phyloP scores from a whole-genome alignment of 2,797 vertebrate genomes.

The Phataginus tetradactyla region DNA sequence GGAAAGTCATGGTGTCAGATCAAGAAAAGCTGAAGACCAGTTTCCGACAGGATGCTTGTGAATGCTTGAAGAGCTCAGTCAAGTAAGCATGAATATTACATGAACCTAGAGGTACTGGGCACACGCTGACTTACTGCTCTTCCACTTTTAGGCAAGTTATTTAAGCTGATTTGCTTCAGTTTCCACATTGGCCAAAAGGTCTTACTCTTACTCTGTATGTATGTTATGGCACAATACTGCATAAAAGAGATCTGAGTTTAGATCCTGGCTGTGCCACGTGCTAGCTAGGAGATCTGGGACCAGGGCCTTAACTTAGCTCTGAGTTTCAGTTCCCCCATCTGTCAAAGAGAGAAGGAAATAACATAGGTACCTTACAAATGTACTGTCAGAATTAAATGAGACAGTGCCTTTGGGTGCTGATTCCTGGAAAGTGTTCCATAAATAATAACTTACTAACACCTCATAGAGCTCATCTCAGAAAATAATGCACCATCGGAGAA shows the following conservation, averaged over 20 bases:
- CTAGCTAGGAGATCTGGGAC: background rate
- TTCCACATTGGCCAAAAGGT: background rate
- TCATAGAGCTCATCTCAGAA: constrained; percentile 2
- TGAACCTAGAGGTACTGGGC: background rate
- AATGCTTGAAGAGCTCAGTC: background rate
- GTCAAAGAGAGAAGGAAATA: background rate
- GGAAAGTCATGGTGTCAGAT: background rate
- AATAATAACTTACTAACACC: background rate
- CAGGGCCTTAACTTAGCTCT: background rate
- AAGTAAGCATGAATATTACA: background rate
- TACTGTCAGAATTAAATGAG: background rate
- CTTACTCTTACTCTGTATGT: background rate
- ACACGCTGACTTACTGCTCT: background rate
- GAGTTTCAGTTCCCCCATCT: background rate
- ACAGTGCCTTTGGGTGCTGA: background rate
- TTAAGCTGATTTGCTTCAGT: background rate
- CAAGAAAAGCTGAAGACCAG: background rate
- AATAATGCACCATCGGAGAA: background rate
- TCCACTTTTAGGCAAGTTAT: background rate
- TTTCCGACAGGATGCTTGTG: background rate
- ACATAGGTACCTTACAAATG: background rate
- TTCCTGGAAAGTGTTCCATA: background rate
- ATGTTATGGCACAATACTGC: background rate
- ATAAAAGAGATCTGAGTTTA: background rate
- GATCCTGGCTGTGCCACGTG: background rate